phyloP scores from a whole-genome alignment of 1,140 invertebrate species.

The Pseudomyrmex dendroicus region DNA sequence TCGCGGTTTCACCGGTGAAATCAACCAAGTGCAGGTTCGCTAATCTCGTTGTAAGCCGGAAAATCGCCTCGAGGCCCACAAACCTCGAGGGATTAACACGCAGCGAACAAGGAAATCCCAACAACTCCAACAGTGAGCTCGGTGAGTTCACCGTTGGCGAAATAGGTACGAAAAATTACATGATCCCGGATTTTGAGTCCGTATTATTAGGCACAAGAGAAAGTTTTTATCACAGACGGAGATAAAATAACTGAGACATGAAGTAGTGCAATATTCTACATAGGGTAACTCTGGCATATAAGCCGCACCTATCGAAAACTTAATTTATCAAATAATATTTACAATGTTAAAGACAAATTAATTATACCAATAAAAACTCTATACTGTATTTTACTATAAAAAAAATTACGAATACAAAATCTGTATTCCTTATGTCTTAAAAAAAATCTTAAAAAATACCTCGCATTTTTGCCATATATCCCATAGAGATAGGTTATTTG shows the following conservation, averaged over 20 bases:
- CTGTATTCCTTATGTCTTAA: no score
- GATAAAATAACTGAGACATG: not conserved
- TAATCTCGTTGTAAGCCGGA: constrained; percentile 50
- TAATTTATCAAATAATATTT: no score
- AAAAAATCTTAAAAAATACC: no score
- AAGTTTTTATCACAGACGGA: not conserved
- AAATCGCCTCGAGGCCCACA: constrained; percentile 57
- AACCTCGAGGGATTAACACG: constrained; percentile 56
- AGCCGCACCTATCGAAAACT: no score
- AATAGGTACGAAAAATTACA: constrained; percentile 2
- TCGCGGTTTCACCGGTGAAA: constrained; percentile 44
- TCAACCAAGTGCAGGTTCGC: constrained; percentile 60
- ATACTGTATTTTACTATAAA: no score
- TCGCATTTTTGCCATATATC: no score
- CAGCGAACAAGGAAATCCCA: constrained; percentile 31
- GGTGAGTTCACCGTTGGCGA: constrained; percentile 18
- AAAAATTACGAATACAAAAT: no score
- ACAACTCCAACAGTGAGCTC: not conserved
- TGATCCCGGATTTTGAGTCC: no score
- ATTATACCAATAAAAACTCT: no score
- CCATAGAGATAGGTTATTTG: no score
- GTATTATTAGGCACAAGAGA: not conserved
- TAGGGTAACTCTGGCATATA: no score
- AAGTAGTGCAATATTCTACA: not conserved
- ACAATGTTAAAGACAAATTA: no score